Conservation (phyloP, 2,113 vertebrate genomes). For the Chaetops frenatus region DNA sequence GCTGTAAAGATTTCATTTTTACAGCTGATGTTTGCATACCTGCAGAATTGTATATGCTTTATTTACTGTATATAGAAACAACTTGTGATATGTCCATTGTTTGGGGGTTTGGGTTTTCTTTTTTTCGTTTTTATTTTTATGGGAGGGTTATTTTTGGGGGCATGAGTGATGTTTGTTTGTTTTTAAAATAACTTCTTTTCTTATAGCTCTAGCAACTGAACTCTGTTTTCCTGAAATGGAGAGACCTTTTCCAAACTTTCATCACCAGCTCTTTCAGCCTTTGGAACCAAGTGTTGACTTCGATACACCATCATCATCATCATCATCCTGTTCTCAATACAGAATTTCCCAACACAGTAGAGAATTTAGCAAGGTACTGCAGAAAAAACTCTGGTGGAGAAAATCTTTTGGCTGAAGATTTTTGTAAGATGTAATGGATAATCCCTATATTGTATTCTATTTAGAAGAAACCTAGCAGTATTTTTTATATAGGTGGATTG, state of each 20-base stretch:
- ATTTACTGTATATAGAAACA: not conserved
- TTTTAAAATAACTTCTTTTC: not conserved
- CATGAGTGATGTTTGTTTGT: not conserved
- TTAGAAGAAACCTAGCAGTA: not conserved
- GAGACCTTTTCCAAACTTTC: constrained; percentile 23
- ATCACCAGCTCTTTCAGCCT: constrained; percentile 55
- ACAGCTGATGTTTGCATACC: not conserved
- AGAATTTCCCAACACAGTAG: constrained; percentile 3
- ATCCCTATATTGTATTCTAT: not conserved
- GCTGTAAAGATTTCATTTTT: not conserved
- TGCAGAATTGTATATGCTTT: not conserved
- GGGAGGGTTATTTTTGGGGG: accelerated
- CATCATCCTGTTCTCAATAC: constrained; percentile 14
- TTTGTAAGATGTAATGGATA: not conserved
- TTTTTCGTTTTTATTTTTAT: not conserved
- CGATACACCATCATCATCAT: not conserved
- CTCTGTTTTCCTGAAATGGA: constrained; percentile 51
- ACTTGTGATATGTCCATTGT: not conserved
- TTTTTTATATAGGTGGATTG: not conserved
- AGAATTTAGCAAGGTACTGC: constrained; percentile 54
- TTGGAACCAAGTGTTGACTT: constrained; percentile 58
- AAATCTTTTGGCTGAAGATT: not conserved
- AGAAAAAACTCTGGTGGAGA: not conserved
- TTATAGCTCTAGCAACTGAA: constrained; percentile 30
- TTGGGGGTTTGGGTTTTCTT: accelerated